These are phyloP conservation scores for Eulemur albifrons DNA, from an alignment of 2,797 vertebrate genomes.

Conservation along the genomic window DNA sequence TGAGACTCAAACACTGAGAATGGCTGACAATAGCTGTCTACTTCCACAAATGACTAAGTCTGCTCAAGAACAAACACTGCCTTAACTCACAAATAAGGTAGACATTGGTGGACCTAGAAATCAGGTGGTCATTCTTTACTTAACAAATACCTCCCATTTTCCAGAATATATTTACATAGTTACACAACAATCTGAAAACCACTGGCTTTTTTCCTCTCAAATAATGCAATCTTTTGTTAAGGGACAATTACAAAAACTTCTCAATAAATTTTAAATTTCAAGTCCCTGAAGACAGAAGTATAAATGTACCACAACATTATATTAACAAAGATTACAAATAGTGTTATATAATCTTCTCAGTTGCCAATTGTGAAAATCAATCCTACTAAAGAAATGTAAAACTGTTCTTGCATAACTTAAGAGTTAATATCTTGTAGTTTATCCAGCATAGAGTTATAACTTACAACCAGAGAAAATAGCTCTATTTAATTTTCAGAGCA, in stretches of 20 bases:
- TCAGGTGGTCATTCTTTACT: not conserved
- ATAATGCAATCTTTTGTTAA: slow-evolving; percentile 26
- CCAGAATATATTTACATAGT: not conserved
- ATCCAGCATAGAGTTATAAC: slow-evolving; percentile 25
- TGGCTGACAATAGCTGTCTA: slow-evolving; percentile 57
- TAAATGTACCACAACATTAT: not conserved
- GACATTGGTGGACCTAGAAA: not conserved
- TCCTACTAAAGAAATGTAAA: not conserved
- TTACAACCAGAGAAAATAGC: not conserved
- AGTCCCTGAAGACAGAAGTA: not conserved
- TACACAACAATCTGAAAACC: not conserved
- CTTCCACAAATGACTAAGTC: slow-evolving; percentile 80
- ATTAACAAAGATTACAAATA: slow-evolving; percentile 17
- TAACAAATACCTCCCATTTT: not conserved
- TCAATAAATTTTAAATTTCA: slow-evolving; percentile 38
- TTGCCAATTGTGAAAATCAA: slow-evolving; percentile 34
- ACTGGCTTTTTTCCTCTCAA: not conserved
- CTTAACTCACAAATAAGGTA: not conserved
- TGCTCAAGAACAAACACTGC: slow-evolving; percentile 67
- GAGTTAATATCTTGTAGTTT: slow-evolving; percentile 57
- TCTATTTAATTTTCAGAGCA: slow-evolving; percentile 49
- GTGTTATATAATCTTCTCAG: not conserved
- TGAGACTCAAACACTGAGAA: not conserved
- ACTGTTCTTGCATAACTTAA: slow-evolving; percentile 46
- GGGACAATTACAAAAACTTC: not conserved